Percentiles rank a stretch among this genome's conserved stretches.
phyloP scores from a whole-genome alignment of 2,797 vertebrate species.

The Selene dorsalis region DNA sequence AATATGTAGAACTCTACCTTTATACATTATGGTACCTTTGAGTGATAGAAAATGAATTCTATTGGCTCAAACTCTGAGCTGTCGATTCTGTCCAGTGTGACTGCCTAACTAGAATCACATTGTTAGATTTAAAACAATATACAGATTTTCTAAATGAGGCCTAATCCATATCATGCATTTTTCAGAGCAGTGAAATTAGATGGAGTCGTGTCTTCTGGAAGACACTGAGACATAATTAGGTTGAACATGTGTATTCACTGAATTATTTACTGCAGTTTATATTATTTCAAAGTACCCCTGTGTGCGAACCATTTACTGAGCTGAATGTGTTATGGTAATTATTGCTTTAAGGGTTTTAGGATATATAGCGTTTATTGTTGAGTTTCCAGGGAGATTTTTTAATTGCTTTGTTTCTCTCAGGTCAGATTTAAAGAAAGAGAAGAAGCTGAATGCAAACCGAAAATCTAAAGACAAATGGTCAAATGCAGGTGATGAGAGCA shows the following conservation, averaged over 20 bases:
- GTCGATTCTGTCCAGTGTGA: background rate
- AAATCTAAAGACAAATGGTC: background rate
- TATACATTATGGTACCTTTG: too few relatives aligned
- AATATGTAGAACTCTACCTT: too few relatives aligned
- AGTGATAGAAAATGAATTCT: background rate
- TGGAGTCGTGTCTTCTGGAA: background rate
- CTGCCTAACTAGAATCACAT: background rate
- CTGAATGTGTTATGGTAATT: background rate
- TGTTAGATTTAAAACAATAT: background rate
- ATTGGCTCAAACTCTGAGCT: background rate
- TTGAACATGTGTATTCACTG: conserved; percentile 31
- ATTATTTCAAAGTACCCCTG: conserved; percentile 23
- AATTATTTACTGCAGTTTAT: conserved; percentile 26
- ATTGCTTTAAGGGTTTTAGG: conserved; percentile 25
- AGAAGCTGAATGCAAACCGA: conserved; percentile 10
- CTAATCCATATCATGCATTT: background rate
- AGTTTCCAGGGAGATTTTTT: conserved; percentile 21
- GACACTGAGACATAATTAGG: background rate
- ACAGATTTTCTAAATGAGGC: background rate
- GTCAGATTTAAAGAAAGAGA: conserved; percentile 32
- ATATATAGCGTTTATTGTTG: conserved; percentile 29
- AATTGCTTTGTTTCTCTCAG: conserved; percentile 30
- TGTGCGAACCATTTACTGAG: conserved; percentile 4
- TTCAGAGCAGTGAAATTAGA: background rate
- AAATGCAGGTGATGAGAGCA: conserved; percentile 1